phyloP scores from a whole-genome alignment of 2,797 vertebrate species.

The Tenualosa thibaudeaui region DNA sequence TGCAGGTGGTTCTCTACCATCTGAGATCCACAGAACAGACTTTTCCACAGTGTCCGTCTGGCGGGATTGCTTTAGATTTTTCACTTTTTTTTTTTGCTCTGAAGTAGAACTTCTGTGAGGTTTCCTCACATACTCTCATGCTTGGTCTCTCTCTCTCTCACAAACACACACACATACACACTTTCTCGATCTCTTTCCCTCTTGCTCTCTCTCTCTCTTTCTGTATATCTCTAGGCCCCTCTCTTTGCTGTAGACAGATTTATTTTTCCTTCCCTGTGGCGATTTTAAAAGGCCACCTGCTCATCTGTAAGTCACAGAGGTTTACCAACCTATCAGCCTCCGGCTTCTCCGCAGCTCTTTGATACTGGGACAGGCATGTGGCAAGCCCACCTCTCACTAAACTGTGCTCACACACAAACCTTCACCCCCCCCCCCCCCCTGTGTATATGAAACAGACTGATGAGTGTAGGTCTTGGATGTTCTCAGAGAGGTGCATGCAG shows the following conservation, averaged over 20 bases:
- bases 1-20: constrained; percentile 71
- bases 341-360: background rate
- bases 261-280: constrained; percentile 15
- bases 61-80: constrained; percentile 46
- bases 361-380: background rate
- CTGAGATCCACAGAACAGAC: constrained; percentile 57
- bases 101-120: constrained; percentile 40
- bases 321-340: constrained; percentile 33
- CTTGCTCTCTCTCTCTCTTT: constrained; percentile 52
- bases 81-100: constrained; percentile 37
- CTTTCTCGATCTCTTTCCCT: constrained; percentile 44
- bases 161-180: constrained; percentile 30
- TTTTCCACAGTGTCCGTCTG: constrained; percentile 57
- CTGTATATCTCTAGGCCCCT: constrained; percentile 40
- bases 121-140: constrained; percentile 47
- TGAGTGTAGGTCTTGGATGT: background rate
- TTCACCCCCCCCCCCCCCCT: background rate
- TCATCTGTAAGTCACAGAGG: constrained; percentile 57
- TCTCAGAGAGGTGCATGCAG: background rate
- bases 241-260: constrained; percentile 40
- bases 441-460: background rate
- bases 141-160: constrained; percentile 43
- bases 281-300: constrained; percentile 57
- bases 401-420: background rate
- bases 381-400: background rate